A percentile compares a stretch with the other conserved stretches of the same genome.
phyloP scores from a whole-genome alignment of 2,113 vertebrate genomes.

The Cercopithecus mona region DNA sequence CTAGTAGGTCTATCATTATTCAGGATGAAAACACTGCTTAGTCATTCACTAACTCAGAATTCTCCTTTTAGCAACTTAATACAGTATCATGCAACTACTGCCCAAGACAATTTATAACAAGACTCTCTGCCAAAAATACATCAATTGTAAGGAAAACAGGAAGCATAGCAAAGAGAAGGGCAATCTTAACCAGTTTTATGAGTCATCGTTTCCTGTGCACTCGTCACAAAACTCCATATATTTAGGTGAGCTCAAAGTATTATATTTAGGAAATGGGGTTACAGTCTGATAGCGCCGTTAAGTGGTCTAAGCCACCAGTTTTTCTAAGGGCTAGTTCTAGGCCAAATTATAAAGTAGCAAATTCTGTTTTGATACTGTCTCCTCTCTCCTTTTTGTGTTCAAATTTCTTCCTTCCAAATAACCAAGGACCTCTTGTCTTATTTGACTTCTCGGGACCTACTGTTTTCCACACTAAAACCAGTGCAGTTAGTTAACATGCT shows the following conservation, averaged over 20 bases:
- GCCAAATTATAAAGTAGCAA: background rate
- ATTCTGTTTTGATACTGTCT: background rate
- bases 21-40: conserved; percentile 70
- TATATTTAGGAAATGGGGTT: background rate
- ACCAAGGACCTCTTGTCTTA: background rate
- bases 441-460: background rate
- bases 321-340: background rate
- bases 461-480: background rate
- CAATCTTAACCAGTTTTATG: conserved; percentile 64
- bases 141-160: conserved; percentile 70
- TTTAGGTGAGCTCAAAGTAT: background rate
- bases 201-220: conserved; percentile 71
- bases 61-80: conserved; percentile 75
- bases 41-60: conserved; percentile 69
- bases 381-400: background rate
- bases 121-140: conserved; percentile 68
- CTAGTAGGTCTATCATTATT: conserved; percentile 73
- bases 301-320: background rate
- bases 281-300: background rate
- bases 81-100: conserved; percentile 65
- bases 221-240: conserved; percentile 20
- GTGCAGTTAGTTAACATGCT: background rate
- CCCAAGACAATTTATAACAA: conserved; percentile 71
- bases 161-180: conserved; percentile 60
- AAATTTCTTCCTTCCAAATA: background rate